These are phyloP conservation scores for Ramazzottius varieornatus DNA, from an alignment of 2,888 invertebrate genomes.

Conservation along the genomic window DNA sequence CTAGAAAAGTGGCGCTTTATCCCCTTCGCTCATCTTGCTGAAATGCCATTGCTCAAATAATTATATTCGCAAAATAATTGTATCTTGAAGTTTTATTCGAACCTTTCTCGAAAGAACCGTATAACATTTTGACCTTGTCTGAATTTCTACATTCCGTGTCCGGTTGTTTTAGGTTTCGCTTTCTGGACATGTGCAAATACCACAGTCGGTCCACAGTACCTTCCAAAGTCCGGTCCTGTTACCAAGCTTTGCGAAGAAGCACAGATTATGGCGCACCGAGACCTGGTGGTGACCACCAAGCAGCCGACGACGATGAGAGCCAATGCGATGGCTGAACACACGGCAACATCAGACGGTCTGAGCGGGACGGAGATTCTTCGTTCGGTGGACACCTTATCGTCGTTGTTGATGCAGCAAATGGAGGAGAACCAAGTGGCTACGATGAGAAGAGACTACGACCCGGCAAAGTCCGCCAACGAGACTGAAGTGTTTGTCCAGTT, in stretches of 20 bases:
- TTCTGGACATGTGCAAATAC: not conserved
- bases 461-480: not conserved
- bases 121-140: too few relatives aligned
- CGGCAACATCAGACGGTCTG: not conserved
- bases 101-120: too few relatives aligned
- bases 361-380: not conserved
- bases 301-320: not conserved
- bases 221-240: not conserved
- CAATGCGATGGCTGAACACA: not conserved
- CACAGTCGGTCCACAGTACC: not conserved
- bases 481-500: not conserved
- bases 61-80: too few relatives aligned
- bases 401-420: not conserved
- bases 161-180: not conserved
- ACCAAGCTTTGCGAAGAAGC: not conserved
- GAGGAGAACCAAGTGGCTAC: not conserved
- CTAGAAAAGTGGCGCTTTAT: too few relatives aligned
- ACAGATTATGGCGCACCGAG: not conserved
- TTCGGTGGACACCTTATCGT: not conserved
- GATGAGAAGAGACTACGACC: not conserved
- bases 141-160: too few relatives aligned
- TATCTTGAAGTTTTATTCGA: too few relatives aligned
- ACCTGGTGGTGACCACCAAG: not conserved
- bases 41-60: too few relatives aligned
- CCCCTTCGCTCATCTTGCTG: too few relatives aligned